Percentiles rank a stretch among this genome's conserved stretches.
Evolutionary conservation across 2,797 vertebrate species (phyloP).

Genomic region (Calcarius lapponicus): DNA sequence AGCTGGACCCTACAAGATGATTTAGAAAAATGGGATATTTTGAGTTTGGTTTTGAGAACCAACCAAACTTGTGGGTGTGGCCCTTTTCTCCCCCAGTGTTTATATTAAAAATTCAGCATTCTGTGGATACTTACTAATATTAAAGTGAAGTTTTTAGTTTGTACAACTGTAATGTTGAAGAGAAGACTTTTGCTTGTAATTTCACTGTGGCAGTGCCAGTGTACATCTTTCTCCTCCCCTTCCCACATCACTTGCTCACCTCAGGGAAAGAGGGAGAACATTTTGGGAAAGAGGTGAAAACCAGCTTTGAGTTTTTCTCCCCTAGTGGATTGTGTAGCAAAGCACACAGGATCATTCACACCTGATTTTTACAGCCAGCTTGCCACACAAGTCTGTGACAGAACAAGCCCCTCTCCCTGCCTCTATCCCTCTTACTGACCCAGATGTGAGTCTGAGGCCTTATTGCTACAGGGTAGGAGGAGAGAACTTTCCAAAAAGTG

Average conservation of each 20-base stretch:
- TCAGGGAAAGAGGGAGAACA: not conserved
- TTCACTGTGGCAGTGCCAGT: not conserved
- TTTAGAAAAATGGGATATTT: not conserved
- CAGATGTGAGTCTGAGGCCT: not conserved
- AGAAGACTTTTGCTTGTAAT: not conserved
- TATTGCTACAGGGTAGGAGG: not conserved
- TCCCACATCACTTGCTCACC: not conserved
- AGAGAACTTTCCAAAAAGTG: not conserved
- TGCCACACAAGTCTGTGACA: not conserved
- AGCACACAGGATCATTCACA: not conserved
- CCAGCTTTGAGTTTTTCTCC: not conserved
- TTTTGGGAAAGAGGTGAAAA: not conserved
- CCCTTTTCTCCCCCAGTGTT: fast-evolving
- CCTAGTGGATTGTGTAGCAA: not conserved
- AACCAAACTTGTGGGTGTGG: not conserved
- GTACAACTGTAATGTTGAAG: not conserved
- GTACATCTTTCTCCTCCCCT: not conserved
- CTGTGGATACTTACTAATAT: not conserved
- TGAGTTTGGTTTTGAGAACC: not conserved
- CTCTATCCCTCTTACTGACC: not conserved
- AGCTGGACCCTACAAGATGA: slow-evolving; percentile 26
- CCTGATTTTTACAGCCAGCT: not conserved
- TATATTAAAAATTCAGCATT: not conserved
- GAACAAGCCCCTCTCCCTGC: not conserved
- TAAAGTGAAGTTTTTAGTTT: not conserved